Evolutionary conservation across 1,140 invertebrate genomes (phyloP).

Genomic region (Eupristina koningsbergeri): DNA sequence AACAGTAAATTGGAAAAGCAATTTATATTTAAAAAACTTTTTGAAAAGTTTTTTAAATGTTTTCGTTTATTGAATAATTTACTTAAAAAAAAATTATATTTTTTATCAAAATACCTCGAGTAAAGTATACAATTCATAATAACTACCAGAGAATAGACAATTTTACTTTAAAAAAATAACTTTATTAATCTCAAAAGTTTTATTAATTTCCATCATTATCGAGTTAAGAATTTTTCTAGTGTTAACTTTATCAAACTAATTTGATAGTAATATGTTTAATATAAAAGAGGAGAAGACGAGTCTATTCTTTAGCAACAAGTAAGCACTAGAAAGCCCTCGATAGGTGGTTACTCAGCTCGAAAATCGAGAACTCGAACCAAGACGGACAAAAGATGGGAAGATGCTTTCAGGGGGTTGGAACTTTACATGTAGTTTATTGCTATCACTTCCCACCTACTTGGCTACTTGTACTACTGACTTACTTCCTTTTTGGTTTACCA

Average conservation of each 20-base stretch:
- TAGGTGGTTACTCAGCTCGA: constrained; percentile 5
- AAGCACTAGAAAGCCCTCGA: constrained; percentile 10
- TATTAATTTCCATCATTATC: background rate
- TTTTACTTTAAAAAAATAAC: background rate
- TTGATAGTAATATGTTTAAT: background rate
- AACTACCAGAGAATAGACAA: too few relatives aligned
- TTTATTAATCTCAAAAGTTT: constrained; percentile 1
- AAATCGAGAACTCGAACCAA: background rate
- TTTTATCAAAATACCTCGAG: too few relatives aligned
- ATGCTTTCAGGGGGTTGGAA: background rate
- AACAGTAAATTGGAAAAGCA: too few relatives aligned
- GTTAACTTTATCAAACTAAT: background rate
- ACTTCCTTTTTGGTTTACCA: background rate
- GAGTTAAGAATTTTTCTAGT: background rate
- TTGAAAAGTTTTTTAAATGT: too few relatives aligned
- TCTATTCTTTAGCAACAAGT: constrained; percentile 2
- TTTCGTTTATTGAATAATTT: too few relatives aligned
- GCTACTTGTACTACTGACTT: background rate
- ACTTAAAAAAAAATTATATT: too few relatives aligned
- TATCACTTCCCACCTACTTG: background rate
- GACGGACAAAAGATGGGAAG: constrained; percentile 8
- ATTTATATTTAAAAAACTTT: too few relatives aligned
- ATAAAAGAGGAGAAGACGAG: background rate
- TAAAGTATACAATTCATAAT: too few relatives aligned
- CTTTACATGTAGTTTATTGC: background rate